Evolutionary conservation across 1,140 invertebrate species (phyloP).

Genomic region (Lanistes nyassanus): DNA sequence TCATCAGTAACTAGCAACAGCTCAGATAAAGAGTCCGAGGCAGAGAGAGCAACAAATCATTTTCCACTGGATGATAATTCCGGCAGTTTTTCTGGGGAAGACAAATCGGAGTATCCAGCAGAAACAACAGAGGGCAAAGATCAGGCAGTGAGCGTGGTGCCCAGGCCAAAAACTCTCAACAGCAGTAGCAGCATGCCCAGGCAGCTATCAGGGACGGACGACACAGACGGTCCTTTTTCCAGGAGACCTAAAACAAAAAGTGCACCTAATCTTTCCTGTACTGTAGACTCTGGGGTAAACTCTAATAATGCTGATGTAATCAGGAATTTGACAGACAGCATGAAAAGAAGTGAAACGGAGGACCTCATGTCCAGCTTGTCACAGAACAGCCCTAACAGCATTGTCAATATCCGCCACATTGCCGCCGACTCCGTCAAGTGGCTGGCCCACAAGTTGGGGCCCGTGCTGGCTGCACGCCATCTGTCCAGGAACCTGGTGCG

Average conservation of each 20-base stretch:
- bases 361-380: constrained; percentile 56
- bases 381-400: constrained; percentile 40
- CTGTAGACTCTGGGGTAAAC: no score
- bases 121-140: not conserved
- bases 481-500: constrained; percentile 90
- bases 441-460: constrained; percentile 92
- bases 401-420: constrained; percentile 82
- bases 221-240: not conserved
- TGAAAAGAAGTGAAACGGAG: constrained; percentile 64
- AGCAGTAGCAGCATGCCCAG: not conserved
- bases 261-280: no score
- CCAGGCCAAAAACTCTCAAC: not conserved
- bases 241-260: not conserved
- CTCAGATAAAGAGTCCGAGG: not conserved
- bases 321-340: constrained; percentile 27
- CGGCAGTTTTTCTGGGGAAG: not conserved
- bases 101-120: not conserved
- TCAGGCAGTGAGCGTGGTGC: not conserved
- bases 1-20: no score
- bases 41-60: not conserved
- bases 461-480: constrained; percentile 90
- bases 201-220: not conserved
- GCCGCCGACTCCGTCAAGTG: constrained; percentile 90
- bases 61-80: no score
- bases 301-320: not conserved